A percentile compares a stretch with the other conserved stretches of the same genome.
Conservation (phyloP, 64 coral and sea anemone genomes). For the Montipora efflorescens region DNA sequence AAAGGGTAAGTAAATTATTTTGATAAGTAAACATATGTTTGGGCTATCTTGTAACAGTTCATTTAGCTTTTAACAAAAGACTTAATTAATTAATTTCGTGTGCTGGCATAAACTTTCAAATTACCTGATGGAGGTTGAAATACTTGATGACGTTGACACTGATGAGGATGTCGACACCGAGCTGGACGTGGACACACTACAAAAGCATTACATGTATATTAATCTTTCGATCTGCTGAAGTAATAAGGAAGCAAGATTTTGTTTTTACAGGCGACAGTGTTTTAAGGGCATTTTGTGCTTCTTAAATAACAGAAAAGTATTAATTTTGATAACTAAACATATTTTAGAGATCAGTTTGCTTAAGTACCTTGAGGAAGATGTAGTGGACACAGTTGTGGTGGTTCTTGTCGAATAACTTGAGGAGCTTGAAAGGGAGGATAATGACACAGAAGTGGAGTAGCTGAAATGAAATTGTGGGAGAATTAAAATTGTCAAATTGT, state of each 20-base stretch:
- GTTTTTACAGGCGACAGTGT: too few relatives aligned
- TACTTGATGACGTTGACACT: neutral
- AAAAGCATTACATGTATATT: neutral
- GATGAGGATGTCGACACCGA: slow-evolving; percentile 20
- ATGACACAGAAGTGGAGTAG: neutral
- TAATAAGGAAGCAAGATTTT: too few relatives aligned
- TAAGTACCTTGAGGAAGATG: neutral
- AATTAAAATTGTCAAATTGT: too few relatives aligned
- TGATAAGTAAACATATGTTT: too few relatives aligned
- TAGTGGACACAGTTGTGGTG: neutral
- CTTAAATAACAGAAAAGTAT: too few relatives aligned
- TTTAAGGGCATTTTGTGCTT: too few relatives aligned
- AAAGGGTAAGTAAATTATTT: too few relatives aligned
- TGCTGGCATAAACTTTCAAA: neutral
- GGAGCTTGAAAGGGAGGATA: neutral
- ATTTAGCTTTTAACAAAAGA: neutral
- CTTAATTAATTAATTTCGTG: too few relatives aligned
- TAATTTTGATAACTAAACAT: neutral
- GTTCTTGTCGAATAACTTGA: neutral
- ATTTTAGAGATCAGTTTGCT: neutral
- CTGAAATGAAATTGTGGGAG: neutral
- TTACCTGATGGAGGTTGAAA: neutral
- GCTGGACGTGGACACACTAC: slow-evolving; percentile 10
- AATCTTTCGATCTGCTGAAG: too few relatives aligned
- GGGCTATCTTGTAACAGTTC: neutral